Conservation (phyloP, 2,113 vertebrate genomes). For the Thunnus maccoyii region DNA sequence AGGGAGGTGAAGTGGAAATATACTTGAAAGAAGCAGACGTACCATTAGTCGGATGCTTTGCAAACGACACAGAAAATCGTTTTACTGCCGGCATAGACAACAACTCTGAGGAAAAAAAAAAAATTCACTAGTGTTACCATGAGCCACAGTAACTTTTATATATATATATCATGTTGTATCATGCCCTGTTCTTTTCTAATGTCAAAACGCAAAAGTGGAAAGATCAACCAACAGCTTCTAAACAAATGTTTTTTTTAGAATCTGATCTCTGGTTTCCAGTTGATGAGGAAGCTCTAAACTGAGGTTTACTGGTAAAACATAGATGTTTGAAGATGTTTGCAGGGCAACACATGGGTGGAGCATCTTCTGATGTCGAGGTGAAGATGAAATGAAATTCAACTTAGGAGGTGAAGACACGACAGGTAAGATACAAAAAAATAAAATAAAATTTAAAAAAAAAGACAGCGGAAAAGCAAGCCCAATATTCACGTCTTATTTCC, state of each 20-base stretch:
- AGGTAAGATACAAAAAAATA: not conserved
- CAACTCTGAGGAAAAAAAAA: constrained; percentile 98
- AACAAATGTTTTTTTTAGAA: not conserved
- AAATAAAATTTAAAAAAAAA: not conserved
- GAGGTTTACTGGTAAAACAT: constrained; percentile 1
- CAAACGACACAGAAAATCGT: constrained; percentile 99
- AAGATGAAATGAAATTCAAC: constrained; percentile 53
- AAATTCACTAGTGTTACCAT: constrained; percentile 92
- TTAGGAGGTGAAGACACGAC: constrained; percentile 25
- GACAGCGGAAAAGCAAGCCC: not conserved
- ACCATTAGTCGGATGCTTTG: constrained; percentile 99
- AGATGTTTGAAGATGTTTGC: constrained; percentile 44
- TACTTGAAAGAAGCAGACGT: constrained; percentile 97
- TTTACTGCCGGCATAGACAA: constrained; percentile 99
- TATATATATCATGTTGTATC: constrained; percentile 39
- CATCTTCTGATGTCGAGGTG: constrained; percentile 52
- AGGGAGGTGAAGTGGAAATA: constrained; percentile 85
- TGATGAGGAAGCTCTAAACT: constrained; percentile 15
- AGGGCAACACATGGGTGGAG: constrained; percentile 20
- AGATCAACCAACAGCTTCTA: not conserved
- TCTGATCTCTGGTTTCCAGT: not conserved
- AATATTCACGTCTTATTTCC: not conserved
- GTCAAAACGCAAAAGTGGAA: constrained; percentile 19
- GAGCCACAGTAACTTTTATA: constrained; percentile 69
- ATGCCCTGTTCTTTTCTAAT: constrained; percentile 42